Evolutionary conservation across 2,888 invertebrate species (phyloP), one percentile per base, ranked within the genome.

Genomic region (Tipula unca): DNA sequence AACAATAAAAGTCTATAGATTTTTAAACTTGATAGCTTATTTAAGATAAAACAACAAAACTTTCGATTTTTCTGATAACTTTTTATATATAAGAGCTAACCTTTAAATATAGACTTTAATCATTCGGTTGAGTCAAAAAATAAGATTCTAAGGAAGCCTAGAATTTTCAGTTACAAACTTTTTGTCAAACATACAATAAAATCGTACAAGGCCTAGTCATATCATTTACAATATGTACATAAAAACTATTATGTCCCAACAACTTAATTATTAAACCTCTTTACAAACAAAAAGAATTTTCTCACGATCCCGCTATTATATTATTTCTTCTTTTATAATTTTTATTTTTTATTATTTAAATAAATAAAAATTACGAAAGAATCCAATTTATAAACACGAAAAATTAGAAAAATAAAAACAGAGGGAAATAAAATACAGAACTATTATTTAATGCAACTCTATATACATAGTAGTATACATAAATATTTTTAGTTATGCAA

Each of bases 241-340:
- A 69, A 69, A 69, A 69, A 69, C 69, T 10, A 25, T 69, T 69
- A 69, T 69, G 69, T 69, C 69, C 69, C 69, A 69, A 69, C 69
- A 69, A 25, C 25, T 69, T 69, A 69, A 69, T 69, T 69, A 69
- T 8, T 69, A 25, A 69, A 69, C 20, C 69, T 20, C 25, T 25
- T 69, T 25, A 69, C 69, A 69, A 69, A 69, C 25, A 69, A 13
- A 20, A 20, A 69, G 69, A 69, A 69, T 69, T 69, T 69, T 69
- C 69, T 69, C 69, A 69, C 69, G 69, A 69, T 69, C 69, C n/a
- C 69, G 69, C 69, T 69, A 69, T 69, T 69, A 69, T 69, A 69
- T 20, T 69, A 69, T 69, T 69, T 69, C 69, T 25, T 69, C 48
- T 54, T 32, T 69, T 25, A 48, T n/a, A 48, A 48, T n/a, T 69